phyloP scores from a whole-genome alignment of 2,113 vertebrate species.

The Calidris pygmaea region DNA sequence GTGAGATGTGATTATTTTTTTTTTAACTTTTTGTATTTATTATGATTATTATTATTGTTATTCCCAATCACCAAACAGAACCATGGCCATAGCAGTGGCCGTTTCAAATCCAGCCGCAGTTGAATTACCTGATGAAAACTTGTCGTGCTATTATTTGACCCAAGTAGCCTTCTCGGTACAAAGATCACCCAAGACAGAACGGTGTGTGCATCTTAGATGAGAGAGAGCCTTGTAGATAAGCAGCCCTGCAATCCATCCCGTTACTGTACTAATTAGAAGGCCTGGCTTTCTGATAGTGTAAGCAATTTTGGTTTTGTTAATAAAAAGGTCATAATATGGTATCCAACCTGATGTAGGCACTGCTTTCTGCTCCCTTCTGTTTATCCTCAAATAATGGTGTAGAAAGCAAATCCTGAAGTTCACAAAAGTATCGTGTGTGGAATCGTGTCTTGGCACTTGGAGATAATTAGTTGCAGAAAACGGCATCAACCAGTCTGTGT shows the following conservation, averaged over 20 bases:
- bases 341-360: background rate
- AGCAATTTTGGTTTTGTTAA: background rate
- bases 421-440: background rate
- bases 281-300: background rate
- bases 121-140: background rate
- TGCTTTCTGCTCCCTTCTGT: background rate
- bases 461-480: conserved; percentile 36
- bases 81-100: background rate
- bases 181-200: background rate
- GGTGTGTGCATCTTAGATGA: background rate
- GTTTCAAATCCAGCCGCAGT: background rate
- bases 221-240: background rate
- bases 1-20: background rate
- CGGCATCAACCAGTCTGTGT: background rate
- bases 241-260: background rate
- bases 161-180: background rate
- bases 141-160: background rate
- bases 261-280: background rate
- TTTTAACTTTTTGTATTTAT: background rate
- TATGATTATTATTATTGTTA: no score
- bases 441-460: background rate
- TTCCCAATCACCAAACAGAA: background rate
- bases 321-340: conserved; percentile 21
- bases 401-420: conserved; percentile 29
- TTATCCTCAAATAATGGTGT: background rate